phyloP scores from a whole-genome alignment of 2,888 invertebrate genomes.

The Drosophila planitibia region DNA sequence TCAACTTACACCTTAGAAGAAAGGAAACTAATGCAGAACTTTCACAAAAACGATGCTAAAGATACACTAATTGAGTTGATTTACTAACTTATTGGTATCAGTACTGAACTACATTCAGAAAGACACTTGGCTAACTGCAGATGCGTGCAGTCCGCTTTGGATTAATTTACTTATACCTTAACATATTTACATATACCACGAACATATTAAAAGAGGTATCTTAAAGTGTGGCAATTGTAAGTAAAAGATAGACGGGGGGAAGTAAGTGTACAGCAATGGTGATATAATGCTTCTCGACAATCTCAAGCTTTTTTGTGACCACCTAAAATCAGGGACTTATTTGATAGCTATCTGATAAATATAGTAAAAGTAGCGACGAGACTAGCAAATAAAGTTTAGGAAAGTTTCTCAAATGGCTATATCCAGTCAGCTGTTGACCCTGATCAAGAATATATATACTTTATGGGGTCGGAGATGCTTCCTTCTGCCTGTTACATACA shows the following conservation, averaged over 20 bases:
- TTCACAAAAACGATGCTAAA: slow-evolving; percentile 1
- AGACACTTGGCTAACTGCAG: not conserved
- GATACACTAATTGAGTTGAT: slow-evolving; percentile 25
- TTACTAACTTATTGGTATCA: slow-evolving; percentile 18
- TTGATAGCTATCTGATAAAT: not conserved
- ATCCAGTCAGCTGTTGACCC: no score
- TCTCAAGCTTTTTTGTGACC: not conserved
- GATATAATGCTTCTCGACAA: not conserved
- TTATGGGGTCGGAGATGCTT: no score
- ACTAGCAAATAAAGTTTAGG: not conserved
- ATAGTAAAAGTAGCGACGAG: not conserved
- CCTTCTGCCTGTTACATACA: no score
- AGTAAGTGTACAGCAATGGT: not conserved
- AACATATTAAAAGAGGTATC: not conserved
- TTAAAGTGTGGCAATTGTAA: not conserved
- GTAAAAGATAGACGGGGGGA: not conserved
- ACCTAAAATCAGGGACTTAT: not conserved
- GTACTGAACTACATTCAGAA: not conserved
- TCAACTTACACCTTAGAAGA: not conserved
- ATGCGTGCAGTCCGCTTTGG: not conserved
- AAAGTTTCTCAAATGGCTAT: no score
- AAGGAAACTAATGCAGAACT: not conserved
- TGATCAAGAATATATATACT: no score
- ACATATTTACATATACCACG: not conserved
- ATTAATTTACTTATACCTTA: not conserved